Conservation (phyloP, 2,113 vertebrate genomes). For the Stegostoma tigrinum region DNA sequence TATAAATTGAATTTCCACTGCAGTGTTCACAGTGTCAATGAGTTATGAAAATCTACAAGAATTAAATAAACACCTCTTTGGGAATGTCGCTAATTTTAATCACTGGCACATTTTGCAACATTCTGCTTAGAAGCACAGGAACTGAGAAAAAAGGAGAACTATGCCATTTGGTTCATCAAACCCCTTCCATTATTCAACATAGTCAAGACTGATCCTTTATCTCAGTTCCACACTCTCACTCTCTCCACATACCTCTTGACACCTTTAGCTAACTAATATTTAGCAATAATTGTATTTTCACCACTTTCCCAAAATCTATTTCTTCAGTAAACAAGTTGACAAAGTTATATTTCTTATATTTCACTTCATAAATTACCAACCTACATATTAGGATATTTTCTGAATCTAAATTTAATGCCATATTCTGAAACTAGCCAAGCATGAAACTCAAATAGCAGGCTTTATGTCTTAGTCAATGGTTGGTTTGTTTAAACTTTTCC, state of each 20-base stretch:
- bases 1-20: background rate
- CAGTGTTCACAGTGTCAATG: background rate
- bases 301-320: background rate
- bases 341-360: background rate
- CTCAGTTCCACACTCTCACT: too few relatives aligned
- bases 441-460: background rate
- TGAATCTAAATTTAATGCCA: background rate
- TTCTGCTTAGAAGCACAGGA: background rate
- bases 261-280: background rate
- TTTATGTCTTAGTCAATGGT: background rate
- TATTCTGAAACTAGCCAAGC: background rate
- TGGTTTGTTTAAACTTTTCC: background rate
- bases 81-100: background rate
- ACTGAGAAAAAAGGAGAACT: too few relatives aligned
- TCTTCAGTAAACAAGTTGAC: background rate
- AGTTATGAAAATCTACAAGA: background rate
- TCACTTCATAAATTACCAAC: background rate
- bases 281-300: background rate
- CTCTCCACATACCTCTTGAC: too few relatives aligned
- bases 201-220: too few relatives aligned
- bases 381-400: background rate
- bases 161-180: too few relatives aligned
- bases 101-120: background rate
- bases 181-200: too few relatives aligned
- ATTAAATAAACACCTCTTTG: background rate